These are phyloP conservation scores for Danaus chrysippus DNA, from an alignment of 2,888 invertebrate species.

Conservation along the genomic window DNA sequence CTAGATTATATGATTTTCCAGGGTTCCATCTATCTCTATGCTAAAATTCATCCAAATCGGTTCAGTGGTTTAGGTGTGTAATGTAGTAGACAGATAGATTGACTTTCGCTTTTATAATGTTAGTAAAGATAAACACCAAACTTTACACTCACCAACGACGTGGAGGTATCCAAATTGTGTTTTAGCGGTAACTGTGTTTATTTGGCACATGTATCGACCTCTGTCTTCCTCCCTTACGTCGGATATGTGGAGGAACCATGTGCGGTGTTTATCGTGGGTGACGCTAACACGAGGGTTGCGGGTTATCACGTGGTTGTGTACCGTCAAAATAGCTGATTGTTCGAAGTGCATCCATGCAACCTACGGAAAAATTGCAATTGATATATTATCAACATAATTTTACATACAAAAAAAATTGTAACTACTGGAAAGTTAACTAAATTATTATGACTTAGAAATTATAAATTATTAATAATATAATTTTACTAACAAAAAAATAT, in stretches of 20 bases:
- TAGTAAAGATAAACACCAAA: not conserved
- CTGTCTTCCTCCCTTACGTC: conserved; percentile 95
- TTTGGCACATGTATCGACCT: conserved; percentile 96
- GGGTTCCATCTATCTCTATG: too few species aligned
- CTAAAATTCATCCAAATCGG: too few species aligned
- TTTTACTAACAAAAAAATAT: too few species aligned
- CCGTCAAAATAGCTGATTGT: conserved; percentile 94
- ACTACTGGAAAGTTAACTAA: too few species aligned
- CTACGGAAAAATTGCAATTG: conserved; percentile 66
- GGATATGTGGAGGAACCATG: conserved; percentile 95
- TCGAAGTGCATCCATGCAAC: conserved; percentile 98
- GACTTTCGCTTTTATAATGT: not conserved
- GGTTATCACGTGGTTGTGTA: conserved; percentile 96
- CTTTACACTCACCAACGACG: conserved; percentile 87
- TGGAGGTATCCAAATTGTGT: conserved; percentile 95
- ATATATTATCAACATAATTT: not conserved
- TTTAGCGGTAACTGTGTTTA: conserved; percentile 95
- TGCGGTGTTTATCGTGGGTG: conserved; percentile 94
- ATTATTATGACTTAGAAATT: too few species aligned
- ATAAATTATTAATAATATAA: too few species aligned
- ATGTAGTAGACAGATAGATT: too few species aligned
- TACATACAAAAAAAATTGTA: too few species aligned
- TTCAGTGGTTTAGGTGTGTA: too few species aligned
- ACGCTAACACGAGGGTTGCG: conserved; percentile 95
- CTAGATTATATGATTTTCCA: too few species aligned